A percentile compares a stretch with the other conserved stretches of the same genome.
These are phyloP conservation scores for Drosophila lowei DNA, from an alignment of 1,140 invertebrate genomes.

Conservation along the genomic window DNA sequence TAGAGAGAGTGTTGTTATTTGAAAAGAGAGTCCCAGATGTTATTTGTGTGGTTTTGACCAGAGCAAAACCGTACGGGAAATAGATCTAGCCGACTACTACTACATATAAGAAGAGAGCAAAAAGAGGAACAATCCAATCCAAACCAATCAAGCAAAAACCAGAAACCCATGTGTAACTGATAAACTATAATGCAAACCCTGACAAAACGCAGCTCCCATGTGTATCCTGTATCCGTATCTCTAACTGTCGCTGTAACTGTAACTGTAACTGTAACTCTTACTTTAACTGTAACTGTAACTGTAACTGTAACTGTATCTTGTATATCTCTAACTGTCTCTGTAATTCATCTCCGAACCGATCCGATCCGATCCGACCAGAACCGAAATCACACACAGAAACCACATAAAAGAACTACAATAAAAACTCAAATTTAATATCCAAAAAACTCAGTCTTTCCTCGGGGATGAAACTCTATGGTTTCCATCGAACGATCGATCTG, in stretches of 20 bases:
- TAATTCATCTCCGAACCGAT: conserved; percentile 45
- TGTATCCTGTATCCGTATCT: conserved; percentile 22
- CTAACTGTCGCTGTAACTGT: conserved; percentile 34
- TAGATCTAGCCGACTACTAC: conserved; percentile 41
- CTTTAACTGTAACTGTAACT: conserved; percentile 29
- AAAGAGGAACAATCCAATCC: conserved; percentile 15
- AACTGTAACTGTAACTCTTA: conserved; percentile 26
- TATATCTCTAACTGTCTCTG: conserved; percentile 29
- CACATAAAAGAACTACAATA: conserved; percentile 39
- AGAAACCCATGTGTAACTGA: conserved; percentile 21
- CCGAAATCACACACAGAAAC: conserved; percentile 27
- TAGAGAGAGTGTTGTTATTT: conserved; percentile 31
- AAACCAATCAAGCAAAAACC: conserved; percentile 16
- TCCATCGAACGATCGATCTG: conserved; percentile 13
- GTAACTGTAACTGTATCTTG: conserved; percentile 33
- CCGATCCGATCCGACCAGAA: conserved; percentile 35
- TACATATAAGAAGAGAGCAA: conserved; percentile 34
- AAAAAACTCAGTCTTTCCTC: conserved; percentile 8
- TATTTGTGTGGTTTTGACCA: conserved; percentile 78
- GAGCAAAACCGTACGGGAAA: conserved; percentile 75
- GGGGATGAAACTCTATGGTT: neutral
- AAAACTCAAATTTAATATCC: conserved; percentile 46
- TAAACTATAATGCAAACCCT: conserved; percentile 20
- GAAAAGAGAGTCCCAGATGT: conserved; percentile 56
- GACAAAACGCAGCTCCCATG: conserved; percentile 9